Conservation (phyloP, 2,113 vertebrate genomes). For the Pseudorasbora parva region DNA sequence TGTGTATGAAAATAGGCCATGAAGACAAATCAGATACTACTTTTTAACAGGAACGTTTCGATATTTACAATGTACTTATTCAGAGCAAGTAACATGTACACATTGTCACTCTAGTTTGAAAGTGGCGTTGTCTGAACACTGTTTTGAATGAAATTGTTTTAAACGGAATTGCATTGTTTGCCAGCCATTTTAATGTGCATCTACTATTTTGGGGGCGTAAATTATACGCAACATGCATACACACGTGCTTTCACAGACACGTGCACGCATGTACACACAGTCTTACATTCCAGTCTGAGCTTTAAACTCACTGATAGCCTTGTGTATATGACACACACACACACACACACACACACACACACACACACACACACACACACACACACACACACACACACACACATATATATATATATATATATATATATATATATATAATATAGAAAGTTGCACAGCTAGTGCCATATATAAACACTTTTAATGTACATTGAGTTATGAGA, state of each 20-base stretch:
- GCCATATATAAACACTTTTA: too few relatives aligned
- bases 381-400: too few relatives aligned
- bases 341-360: too few relatives aligned
- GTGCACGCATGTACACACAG: conserved; percentile 1
- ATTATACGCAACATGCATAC: background rate
- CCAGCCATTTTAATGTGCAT: background rate
- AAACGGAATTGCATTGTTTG: background rate
- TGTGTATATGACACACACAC: background rate
- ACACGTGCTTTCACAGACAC: conserved; percentile 17
- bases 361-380: too few relatives aligned
- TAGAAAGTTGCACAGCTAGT: too few relatives aligned
- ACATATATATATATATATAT: too few relatives aligned
- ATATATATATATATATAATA: too few relatives aligned
- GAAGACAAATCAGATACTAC: background rate
- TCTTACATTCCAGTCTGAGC: background rate
- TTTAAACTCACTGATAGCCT: background rate
- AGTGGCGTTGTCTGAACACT: too few relatives aligned
- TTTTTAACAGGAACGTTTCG: background rate
- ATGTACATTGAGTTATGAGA: background rate
- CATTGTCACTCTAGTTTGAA: background rate
- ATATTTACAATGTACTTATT: background rate
- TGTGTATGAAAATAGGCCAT: background rate
- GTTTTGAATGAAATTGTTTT: background rate
- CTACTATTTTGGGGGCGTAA: background rate
- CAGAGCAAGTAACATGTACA: background rate